Conservation (phyloP, 2,113 vertebrate species). For the Rhynchomys soricoides region DNA sequence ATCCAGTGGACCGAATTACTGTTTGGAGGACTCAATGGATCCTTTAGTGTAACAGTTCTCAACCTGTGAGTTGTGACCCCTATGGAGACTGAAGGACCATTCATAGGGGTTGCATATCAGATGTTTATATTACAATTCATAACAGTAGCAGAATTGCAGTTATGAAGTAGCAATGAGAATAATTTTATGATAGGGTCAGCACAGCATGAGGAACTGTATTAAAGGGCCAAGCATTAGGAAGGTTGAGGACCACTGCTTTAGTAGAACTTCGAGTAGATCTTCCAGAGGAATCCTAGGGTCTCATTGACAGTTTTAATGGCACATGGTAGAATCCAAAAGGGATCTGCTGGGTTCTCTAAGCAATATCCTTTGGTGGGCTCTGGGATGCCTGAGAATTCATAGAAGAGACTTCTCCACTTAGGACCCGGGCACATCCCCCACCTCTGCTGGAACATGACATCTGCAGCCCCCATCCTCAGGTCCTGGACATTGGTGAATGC, state of each 20-base stretch:
- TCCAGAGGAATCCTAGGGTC: background rate
- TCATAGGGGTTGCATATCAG: background rate
- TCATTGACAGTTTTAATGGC: background rate
- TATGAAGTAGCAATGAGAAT: background rate
- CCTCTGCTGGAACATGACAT: background rate
- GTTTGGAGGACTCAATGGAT: background rate
- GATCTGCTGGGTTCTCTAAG: background rate
- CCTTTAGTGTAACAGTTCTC: background rate
- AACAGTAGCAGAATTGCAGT: background rate
- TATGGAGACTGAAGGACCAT: too few relatives aligned
- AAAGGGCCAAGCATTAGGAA: background rate
- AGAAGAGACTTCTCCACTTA: background rate
- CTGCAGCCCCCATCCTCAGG: constrained; percentile 79
- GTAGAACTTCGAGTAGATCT: background rate
- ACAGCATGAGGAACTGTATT: background rate
- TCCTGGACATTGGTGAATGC: constrained; percentile 93
- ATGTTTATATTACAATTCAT: background rate
- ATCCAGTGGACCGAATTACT: too few relatives aligned
- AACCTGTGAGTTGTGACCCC: background rate
- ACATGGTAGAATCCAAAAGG: too few relatives aligned
- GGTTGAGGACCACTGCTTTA: background rate
- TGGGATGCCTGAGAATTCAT: background rate
- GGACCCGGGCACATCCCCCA: background rate
- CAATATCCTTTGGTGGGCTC: background rate
- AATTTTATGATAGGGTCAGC: background rate